Evolutionary conservation across 2,797 vertebrate genomes (phyloP).

Genomic region (Clarias laeviceps): DNA sequence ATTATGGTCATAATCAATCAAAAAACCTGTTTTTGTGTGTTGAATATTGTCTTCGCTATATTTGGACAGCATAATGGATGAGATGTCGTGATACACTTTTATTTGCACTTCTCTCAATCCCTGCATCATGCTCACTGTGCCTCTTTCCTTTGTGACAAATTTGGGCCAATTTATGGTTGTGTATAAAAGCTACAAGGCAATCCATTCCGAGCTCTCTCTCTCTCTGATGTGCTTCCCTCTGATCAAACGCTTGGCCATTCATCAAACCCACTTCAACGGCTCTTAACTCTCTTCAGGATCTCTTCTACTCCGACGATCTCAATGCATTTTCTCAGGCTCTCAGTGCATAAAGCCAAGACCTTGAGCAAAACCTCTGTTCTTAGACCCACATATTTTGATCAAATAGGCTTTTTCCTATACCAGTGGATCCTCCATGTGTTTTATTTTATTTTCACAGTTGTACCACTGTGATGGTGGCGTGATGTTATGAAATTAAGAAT

Average conservation of each 20-base stretch:
- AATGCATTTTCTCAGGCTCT: conserved; percentile 9
- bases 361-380: neutral
- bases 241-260: conserved; percentile 45
- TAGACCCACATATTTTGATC: conserved; percentile 4
- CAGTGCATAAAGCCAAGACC: neutral
- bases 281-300: conserved; percentile 39
- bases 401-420: neutral
- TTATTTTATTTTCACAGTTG: neutral
- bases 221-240: conserved; percentile 31
- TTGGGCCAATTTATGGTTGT: conserved; percentile 59
- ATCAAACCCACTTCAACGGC: conserved; percentile 47
- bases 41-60: conserved; percentile 38
- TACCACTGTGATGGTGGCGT: neutral
- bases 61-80: conserved; percentile 53
- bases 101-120: conserved; percentile 52
- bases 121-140: conserved; percentile 44
- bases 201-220: conserved; percentile 46
- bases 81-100: conserved; percentile 53
- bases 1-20: conserved; percentile 40
- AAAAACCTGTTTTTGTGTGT: neutral
- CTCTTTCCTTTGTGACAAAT: conserved; percentile 59
- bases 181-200: conserved; percentile 55
- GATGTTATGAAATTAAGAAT: neutral
- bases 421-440: neutral
- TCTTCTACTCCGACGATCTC: conserved; percentile 9